Conservation (phyloP, 2,113 vertebrate genomes). For the Monopterus albus region DNA sequence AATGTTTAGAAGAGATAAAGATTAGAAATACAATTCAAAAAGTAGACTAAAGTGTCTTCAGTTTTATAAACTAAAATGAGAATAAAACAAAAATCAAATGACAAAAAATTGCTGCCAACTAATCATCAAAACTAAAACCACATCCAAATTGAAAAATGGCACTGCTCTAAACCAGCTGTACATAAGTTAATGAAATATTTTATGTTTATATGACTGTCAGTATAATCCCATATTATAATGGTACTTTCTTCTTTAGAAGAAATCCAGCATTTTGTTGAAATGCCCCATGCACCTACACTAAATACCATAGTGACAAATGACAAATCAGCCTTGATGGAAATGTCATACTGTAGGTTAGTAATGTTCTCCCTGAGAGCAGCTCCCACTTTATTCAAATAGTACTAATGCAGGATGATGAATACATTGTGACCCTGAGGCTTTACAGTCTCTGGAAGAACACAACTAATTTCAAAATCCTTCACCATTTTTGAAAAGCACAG, state of each 20-base stretch:
- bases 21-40: no score
- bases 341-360: constrained; percentile 49
- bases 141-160: no score
- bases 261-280: constrained; percentile 28
- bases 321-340: constrained; percentile 48
- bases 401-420: constrained; percentile 23
- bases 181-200: not conserved
- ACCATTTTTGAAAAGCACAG: not conserved
- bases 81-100: no score
- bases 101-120: not conserved
- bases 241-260: no score
- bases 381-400: constrained; percentile 24
- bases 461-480: not conserved
- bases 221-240: not conserved
- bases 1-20: no score
- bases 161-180: no score
- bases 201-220: not conserved
- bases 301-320: constrained; percentile 24
- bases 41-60: no score
- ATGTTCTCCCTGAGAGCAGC: constrained; percentile 22
- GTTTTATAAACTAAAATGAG: no score
- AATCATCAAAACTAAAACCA: no score
- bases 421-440: not conserved
- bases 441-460: not conserved
- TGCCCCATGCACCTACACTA: constrained; percentile 2